Base-by-base conservation (phyloP, 2,113 vertebrate genomes). In the Istiophorus platypterus region DNA sequence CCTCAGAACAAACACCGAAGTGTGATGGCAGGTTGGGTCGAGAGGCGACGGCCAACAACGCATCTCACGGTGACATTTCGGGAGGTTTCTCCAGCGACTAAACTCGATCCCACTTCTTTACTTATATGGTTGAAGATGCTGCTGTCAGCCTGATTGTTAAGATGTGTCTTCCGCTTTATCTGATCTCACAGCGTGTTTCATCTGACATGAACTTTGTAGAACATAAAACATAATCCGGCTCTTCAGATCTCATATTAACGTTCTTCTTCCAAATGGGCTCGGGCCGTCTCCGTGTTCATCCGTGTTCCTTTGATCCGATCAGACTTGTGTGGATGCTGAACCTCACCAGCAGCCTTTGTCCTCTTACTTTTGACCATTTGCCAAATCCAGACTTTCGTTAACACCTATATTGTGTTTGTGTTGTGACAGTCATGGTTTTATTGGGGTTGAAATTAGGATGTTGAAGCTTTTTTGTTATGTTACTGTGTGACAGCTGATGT, bases 101-200 rank as follows among this genome's bases (percentile, higher is more conserved):
- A 11, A 18, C 13, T 41, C 59, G 41, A 51, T 76, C 71, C 73
- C 66, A 2, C 22, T n/a, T 24, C 1, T 57, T 64, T 45, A 70
- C 82, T 79, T 80, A 65, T 84, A 84, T 75, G 82, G 82, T 58
- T 24, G 20, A n/a, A 24, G 51, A 54, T 4, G 22, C 24, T 47
- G 51, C 18, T 22, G 6, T 47, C 5, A 27, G 17, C 15, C 24
- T 5, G 10, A 42, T 1, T 7, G 18, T 71, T 34, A 14, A 54
- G 41, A 22, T 51, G 20, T 20, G 17, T 49, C 47, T 7, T 14
- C 22, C 2, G 14, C 29, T 42, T 61, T 17, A 49, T 63, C 42
- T n/a, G 42, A 56, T 59, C 54, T 27, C 18, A 11, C 4, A 7
- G 13, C 24, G 1, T 2, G n/a, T 49, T 49, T 42, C 6, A 51